Evolutionary conservation across 1,140 invertebrate genomes (phyloP), one percentile per base, ranked within the genome.

Genomic region (Polyergus mexicanus): DNA sequence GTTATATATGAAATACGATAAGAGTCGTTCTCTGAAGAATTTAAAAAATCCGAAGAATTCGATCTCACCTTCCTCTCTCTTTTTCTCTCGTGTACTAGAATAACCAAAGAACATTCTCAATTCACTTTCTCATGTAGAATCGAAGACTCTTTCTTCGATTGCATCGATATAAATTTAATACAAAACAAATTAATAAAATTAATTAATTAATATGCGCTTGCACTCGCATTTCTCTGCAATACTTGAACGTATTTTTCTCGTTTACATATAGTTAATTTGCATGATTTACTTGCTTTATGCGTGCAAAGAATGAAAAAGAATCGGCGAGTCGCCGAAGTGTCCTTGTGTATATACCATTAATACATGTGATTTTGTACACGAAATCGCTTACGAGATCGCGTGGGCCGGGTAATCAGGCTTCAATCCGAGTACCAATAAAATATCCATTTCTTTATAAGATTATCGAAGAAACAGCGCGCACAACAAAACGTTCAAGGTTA

Each of bases 401-500:
- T 22, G 7, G 8, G 4, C 13, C 51, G 54, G 13, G n/a, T 75
- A 75, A 28, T 13, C 32, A 22, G 38, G 32, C 72, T 75, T 75
- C 72, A 60, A 38, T 25, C n/a, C 72, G 47, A 41, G 54, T 32
- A 58, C 8, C 22, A 41, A 58, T 75, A 60, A 60, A 75, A 75
- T 60, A 60, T 54, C 13, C 35, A 41, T 60, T 75, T 75, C 72
- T 60, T 75, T 60, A 32, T 22, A 32, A n/a, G n/a, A 3, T 38
- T 58, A 8, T 58, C 35, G 22, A 35, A 32, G n/a, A 28, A 25
- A 72, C 19, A 25, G 51, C 3, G 51, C 3, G 35, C 32, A 60
- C 35, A 38, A 28, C 25, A 41, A 38, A 75, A 75, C 16, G 35
- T 28, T 75, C 72, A 75, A 75, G 58, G 72, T 41, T 54, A 28